Percentiles rank a stretch among this genome's conserved stretches.
These are phyloP conservation scores for Parnassius mnemosyne DNA, from an alignment of 2,888 invertebrate species.

Conservation along the genomic window DNA sequence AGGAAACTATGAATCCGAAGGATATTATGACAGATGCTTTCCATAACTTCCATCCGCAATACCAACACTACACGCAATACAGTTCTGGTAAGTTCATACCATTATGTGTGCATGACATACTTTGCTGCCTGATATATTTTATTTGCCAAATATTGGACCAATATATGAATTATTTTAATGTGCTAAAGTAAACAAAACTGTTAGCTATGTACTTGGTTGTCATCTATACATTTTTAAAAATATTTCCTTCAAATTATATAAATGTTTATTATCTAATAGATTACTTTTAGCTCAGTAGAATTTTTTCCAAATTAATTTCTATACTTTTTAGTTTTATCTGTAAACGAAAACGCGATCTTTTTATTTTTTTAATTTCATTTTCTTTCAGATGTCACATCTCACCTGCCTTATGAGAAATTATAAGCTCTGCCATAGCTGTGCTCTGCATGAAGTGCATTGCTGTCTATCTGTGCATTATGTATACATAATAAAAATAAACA, in stretches of 20 bases:
- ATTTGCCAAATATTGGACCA: constrained; percentile 46
- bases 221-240: not conserved
- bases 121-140: constrained; percentile 52
- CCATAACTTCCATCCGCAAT: constrained; percentile 99
- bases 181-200: constrained; percentile 26
- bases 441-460: constrained; percentile 75
- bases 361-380: constrained; percentile 72
- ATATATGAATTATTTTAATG: constrained; percentile 24
- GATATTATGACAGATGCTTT: constrained; percentile 99
- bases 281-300: not conserved
- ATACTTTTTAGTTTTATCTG: not conserved
- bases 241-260: too few relatives aligned
- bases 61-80: constrained; percentile 99
- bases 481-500: constrained; percentile 41
- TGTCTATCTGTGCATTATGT: constrained; percentile 60
- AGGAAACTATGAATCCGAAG: constrained; percentile 99
- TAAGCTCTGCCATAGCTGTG: constrained; percentile 82
- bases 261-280: too few relatives aligned
- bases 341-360: constrained; percentile 31
- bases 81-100: constrained; percentile 88
- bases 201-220: constrained; percentile 1
- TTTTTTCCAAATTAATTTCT: constrained; percentile 7
- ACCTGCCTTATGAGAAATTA: constrained; percentile 95
- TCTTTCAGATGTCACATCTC: constrained; percentile 94
- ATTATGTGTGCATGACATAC: constrained; percentile 34